Evolutionary conservation across 2,888 invertebrate genomes (phyloP).

Genomic region (Sinelater perroti): DNA sequence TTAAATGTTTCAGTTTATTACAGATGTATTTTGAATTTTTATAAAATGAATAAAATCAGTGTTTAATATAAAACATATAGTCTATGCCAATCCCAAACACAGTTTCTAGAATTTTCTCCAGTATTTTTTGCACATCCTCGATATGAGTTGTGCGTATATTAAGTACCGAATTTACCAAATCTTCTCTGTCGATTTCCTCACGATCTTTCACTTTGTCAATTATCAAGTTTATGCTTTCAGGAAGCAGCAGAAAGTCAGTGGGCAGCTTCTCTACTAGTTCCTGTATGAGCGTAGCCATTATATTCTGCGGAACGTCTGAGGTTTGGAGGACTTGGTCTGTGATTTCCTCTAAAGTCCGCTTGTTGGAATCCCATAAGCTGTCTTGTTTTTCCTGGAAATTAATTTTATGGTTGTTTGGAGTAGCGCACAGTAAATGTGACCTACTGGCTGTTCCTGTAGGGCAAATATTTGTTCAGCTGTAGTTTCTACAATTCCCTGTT

Average conservation of each 20-base stretch:
- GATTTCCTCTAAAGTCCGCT: constrained; percentile 41
- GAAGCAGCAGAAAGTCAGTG: constrained; percentile 33
- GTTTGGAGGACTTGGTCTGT: constrained; percentile 45
- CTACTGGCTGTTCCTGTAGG: constrained; percentile 49
- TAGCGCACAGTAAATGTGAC: too few species aligned
- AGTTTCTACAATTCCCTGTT: constrained; percentile 48
- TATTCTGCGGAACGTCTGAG: constrained; percentile 44
- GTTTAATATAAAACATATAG: constrained; percentile 51
- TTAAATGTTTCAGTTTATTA: too few species aligned
- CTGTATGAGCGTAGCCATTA: constrained; percentile 47
- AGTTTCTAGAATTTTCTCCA: constrained; percentile 50
- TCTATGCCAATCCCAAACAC: constrained; percentile 54
- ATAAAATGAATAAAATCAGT: constrained; percentile 28
- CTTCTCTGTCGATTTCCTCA: constrained; percentile 41
- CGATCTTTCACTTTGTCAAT: constrained; percentile 34
- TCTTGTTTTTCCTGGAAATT: background rate
- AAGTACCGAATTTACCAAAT: constrained; percentile 35
- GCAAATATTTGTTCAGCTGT: constrained; percentile 52
- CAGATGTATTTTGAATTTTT: too few species aligned
- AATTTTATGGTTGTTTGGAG: too few species aligned
- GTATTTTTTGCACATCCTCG: constrained; percentile 46
- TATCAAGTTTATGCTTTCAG: constrained; percentile 40
- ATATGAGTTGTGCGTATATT: constrained; percentile 23
- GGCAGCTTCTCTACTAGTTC: constrained; percentile 47
- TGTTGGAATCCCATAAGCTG: background rate